These are phyloP conservation scores for Zeugodacus cucurbitae DNA, from an alignment of 1,140 invertebrate genomes.

Conservation along the genomic window DNA sequence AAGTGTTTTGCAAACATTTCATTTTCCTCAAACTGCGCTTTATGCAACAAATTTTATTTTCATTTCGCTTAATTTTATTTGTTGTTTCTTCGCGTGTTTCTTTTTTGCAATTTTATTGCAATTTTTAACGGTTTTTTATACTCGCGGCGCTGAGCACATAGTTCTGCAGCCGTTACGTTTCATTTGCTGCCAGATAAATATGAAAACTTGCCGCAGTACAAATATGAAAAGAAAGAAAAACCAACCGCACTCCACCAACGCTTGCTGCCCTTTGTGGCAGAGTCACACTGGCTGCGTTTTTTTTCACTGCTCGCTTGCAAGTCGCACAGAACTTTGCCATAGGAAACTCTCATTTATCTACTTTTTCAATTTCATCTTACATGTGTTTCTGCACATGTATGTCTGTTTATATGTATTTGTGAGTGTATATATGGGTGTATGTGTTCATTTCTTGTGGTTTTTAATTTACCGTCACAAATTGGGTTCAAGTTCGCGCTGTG, in stretches of 20 bases:
- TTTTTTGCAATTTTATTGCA: neutral
- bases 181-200: conserved; percentile 22
- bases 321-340: neutral
- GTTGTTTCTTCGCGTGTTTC: neutral
- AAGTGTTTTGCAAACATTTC: conserved; percentile 30
- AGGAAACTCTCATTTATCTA: neutral
- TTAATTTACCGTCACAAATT: conserved; percentile 28
- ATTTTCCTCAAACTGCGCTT: neutral
- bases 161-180: conserved; percentile 16
- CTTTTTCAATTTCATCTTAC: conserved; percentile 17
- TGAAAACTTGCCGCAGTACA: conserved; percentile 12
- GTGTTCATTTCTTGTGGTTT: neutral
- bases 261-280: neutral
- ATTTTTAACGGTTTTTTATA: neutral
- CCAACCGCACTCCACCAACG: neutral
- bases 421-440: neutral
- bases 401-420: neutral
- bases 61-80: conserved; percentile 3
- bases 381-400: neutral
- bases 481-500: conserved; percentile 19
- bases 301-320: neutral
- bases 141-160: neutral
- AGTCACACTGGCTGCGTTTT: neutral
- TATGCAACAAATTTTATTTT: conserved; percentile 10
- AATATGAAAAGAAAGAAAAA: neutral